Evolutionary conservation across 2,113 vertebrate species (phyloP), one percentile per base, ranked within the genome.

Genomic region (Otis tarda): DNA sequence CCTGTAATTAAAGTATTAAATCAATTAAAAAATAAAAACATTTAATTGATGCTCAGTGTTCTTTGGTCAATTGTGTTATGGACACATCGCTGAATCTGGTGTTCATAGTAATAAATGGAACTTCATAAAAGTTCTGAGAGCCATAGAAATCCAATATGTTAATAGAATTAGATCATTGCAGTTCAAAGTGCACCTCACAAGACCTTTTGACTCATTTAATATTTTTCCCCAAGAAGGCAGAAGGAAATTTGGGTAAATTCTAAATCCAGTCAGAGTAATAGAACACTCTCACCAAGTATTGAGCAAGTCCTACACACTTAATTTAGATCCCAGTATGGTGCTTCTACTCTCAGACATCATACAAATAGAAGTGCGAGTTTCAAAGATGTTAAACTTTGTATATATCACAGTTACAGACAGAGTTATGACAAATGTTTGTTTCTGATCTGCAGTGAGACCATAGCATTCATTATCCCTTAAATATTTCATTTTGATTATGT

Each of bases 321-420:
- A 96, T 96, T 96, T 93, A 94, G 78, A 94, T 31, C 37, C 24
- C 87, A 93, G 65, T 93, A 61, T 91, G 80, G 89, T 93, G 86
- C 96, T 94, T 70, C 11, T 76, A 23, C 83, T 88, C 86, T 70
- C 50, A 63, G 61, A 41, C 64, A 83, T 89, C 43, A 49, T 23
- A 75, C 49, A 91, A 84, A 95, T 59, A 87, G 31, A 79, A 83
- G 43, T 81, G 61, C 69, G 61, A 69, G 17, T 88, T 96, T 94
- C 88, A 94, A 96, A 93, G 55, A 79, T 63, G 56, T 89, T 82
- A 75, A 93, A 59, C 55, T 91, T 91, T 77, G 15, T 15, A 60
- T 50, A 50, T 74, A 70, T 30, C 86, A 65, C 19, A 69, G 45
- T 79, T 84, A 64, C 6, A 93, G 64, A 87, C 52, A 69, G 61